phyloP scores from a whole-genome alignment of 2,888 invertebrate species.

The Globia sparganii region DNA sequence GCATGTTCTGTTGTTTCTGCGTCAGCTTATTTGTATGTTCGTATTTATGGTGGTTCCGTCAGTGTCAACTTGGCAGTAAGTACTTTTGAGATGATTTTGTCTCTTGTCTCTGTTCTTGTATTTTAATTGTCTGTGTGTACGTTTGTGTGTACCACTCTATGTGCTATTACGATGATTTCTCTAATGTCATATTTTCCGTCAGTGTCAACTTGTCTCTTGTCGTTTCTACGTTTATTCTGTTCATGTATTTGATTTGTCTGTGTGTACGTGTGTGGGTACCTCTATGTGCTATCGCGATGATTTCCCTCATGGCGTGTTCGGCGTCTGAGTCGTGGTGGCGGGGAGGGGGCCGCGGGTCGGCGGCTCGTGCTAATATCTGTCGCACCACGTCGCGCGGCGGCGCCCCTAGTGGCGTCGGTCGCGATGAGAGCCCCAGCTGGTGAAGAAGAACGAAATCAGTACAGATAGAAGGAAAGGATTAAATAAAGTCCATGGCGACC shows the following conservation, averaged over 20 bases:
- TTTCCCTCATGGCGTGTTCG: constrained; percentile 85
- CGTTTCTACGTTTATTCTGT: not conserved
- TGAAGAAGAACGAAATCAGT: not conserved
- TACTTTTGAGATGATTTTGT: not conserved
- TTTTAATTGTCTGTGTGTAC: too few relatives aligned
- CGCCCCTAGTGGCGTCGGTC: constrained; percentile 87
- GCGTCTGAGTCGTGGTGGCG: constrained; percentile 75
- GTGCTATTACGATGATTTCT: too few relatives aligned
- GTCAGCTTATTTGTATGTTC: not conserved
- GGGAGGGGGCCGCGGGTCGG: constrained; percentile 79
- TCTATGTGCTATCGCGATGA: constrained; percentile 89
- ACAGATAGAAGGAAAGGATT: not conserved
- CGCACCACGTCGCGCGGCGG: constrained; percentile 88
- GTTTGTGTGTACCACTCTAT: too few relatives aligned
- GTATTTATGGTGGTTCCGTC: constrained; percentile 64
- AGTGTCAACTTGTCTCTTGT: not conserved
- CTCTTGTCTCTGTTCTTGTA: too few relatives aligned
- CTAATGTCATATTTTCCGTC: too few relatives aligned
- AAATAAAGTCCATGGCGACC: not conserved
- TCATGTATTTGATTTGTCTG: not conserved
- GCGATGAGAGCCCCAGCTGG: constrained; percentile 85
- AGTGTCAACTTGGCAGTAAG: constrained; percentile 41
- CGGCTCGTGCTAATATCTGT: constrained; percentile 86
- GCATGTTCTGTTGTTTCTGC: not conserved
- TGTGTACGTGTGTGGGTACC: constrained; percentile 65